phyloP scores from a whole-genome alignment of 2,888 invertebrate genomes.

The Pyrgus malvae region DNA sequence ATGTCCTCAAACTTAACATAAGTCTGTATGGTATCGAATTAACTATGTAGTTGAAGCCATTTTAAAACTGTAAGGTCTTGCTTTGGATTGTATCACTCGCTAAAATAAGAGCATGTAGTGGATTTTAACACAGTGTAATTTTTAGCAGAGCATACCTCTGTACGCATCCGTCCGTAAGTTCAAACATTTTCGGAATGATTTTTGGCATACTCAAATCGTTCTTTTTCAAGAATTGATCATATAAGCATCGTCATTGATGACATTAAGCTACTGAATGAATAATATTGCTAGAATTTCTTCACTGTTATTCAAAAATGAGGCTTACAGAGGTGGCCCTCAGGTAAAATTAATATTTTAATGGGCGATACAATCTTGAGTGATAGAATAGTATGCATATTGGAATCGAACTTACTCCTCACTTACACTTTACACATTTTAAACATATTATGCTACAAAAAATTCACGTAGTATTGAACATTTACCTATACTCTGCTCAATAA shows the following conservation, averaged over 20 bases:
- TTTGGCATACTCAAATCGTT: too few species aligned
- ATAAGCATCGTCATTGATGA: too few species aligned
- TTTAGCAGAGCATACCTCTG: too few species aligned
- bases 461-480: slow-evolving; percentile 16
- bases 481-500: slow-evolving; percentile 27
- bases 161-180: too few species aligned
- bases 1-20: slow-evolving; percentile 16
- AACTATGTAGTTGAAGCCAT: slow-evolving; percentile 9
- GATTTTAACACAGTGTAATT: too few species aligned
- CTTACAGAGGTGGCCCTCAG: too few species aligned
- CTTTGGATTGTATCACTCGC: slow-evolving; percentile 12
- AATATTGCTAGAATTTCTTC: too few species aligned
- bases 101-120: not conserved
- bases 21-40: slow-evolving; percentile 16
- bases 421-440: slow-evolving; percentile 5
- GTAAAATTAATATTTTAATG: not conserved
- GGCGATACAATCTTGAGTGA: not conserved
- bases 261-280: too few species aligned
- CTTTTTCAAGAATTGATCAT: too few species aligned
- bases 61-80: slow-evolving; percentile 4
- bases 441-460: not conserved
- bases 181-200: too few species aligned
- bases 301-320: too few species aligned
- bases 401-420: not conserved
- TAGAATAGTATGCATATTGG: not conserved